A percentile compares a stretch with the other conserved stretches of the same genome.
These are phyloP conservation scores for Nomia melanderi DNA, from an alignment of 1,140 invertebrate species.

Conservation along the genomic window DNA sequence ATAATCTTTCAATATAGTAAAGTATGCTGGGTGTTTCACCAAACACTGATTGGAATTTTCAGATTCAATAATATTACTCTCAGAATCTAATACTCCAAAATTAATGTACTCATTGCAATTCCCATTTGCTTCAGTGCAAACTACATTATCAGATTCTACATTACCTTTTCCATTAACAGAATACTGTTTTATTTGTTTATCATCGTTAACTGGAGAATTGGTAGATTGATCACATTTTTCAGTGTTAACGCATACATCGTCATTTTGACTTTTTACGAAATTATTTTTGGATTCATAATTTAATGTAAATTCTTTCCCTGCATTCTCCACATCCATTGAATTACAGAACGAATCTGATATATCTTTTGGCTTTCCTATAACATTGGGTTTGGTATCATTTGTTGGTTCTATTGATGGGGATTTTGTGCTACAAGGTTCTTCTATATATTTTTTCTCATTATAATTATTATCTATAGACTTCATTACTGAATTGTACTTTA, in stretches of 20 bases:
- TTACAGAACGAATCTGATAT: not conserved
- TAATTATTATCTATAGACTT: constrained; percentile 49
- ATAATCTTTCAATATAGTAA: constrained; percentile 66
- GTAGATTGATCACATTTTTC: not conserved
- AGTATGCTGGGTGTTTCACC: constrained; percentile 56
- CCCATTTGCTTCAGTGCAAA: not conserved
- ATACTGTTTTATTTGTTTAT: not conserved
- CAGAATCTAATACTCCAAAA: not conserved
- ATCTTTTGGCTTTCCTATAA: constrained; percentile 16
- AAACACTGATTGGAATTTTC: constrained; percentile 30
- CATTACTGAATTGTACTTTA: constrained; percentile 60
- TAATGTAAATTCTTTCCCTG: not conserved
- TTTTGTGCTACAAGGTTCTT: constrained; percentile 19
- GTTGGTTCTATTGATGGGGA: constrained; percentile 7
- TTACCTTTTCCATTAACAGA: not conserved
- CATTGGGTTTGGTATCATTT: not conserved
- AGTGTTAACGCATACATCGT: not conserved
- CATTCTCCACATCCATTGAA: not conserved
- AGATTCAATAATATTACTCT: not conserved
- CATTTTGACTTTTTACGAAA: not conserved
- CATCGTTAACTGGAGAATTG: not conserved
- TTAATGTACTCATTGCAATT: not conserved
- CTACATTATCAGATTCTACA: not conserved
- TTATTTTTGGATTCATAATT: constrained; percentile 2
- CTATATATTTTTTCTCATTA: not conserved